These are phyloP conservation scores for Scrobipalpa costella DNA, from an alignment of 2,888 invertebrate genomes.

Conservation along the genomic window DNA sequence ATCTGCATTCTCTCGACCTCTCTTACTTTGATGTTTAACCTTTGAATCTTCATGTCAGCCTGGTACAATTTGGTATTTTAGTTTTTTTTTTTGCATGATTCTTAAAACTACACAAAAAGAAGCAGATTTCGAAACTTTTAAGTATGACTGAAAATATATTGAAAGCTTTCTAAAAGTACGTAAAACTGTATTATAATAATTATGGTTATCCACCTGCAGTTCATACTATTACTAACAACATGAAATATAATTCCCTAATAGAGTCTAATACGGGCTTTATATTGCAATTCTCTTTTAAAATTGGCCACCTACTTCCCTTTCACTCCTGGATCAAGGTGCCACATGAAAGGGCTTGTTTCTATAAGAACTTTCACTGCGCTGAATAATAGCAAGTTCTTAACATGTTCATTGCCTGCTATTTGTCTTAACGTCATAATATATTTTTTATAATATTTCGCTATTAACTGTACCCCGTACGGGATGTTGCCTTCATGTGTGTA, in stretches of 20 bases:
- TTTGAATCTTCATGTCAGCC: not conserved
- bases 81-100: not conserved
- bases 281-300: not conserved
- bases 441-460: too few relatives aligned
- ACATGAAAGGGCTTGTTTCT: constrained; percentile 8
- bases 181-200: too few relatives aligned
- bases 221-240: too few relatives aligned
- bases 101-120: too few relatives aligned
- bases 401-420: not conserved
- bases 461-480: not conserved
- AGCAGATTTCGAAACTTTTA: too few relatives aligned
- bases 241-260: too few relatives aligned
- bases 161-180: too few relatives aligned
- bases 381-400: not conserved
- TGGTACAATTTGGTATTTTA: constrained; percentile 3
- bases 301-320: constrained; percentile 5
- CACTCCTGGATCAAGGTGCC: constrained; percentile 4
- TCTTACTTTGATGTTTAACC: not conserved
- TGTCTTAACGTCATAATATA: not conserved
- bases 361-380: constrained; percentile 12
- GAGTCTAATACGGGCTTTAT: too few relatives aligned
- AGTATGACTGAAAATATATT: too few relatives aligned
- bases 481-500: too few relatives aligned
- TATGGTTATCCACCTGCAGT: too few relatives aligned
- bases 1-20: not conserved